Evolutionary conservation across 1,140 invertebrate genomes (phyloP).

Genomic region (Drosophila parabipectinata): DNA sequence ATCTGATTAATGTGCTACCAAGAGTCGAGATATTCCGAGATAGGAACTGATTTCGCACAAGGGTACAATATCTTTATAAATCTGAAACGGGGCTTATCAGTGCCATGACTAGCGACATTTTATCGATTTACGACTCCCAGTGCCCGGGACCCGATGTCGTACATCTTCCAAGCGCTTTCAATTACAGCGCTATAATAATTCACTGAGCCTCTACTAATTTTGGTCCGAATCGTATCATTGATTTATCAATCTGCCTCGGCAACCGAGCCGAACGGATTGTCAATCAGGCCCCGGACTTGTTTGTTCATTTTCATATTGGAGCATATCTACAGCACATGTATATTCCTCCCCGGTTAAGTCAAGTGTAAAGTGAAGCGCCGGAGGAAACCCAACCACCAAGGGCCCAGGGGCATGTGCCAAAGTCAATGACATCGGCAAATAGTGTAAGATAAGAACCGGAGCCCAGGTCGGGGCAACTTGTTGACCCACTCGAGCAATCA

Average conservation of each 20-base stretch:
- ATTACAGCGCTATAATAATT: slow-evolving; percentile 27
- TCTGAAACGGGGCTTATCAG: slow-evolving; percentile 24
- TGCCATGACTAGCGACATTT: slow-evolving; percentile 4
- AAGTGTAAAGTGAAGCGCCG: slow-evolving; percentile 20
- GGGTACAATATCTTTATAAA: slow-evolving; percentile 8
- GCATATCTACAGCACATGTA: neutral
- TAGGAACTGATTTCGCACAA: slow-evolving; percentile 2
- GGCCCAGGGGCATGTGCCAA: slow-evolving; percentile 19
- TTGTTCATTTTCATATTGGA: slow-evolving; percentile 9
- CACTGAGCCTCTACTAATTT: slow-evolving; percentile 16
- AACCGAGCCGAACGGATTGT: slow-evolving; percentile 1
- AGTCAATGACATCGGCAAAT: slow-evolving; percentile 39
- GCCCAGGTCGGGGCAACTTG: slow-evolving; percentile 22
- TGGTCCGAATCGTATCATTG: slow-evolving; percentile 37
- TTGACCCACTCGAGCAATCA: slow-evolving; percentile 42
- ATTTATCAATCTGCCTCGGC: slow-evolving; percentile 31
- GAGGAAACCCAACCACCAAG: neutral
- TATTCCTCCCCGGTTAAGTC: slow-evolving; percentile 15
- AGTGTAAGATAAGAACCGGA: slow-evolving; percentile 37
- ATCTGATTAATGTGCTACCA: neutral
- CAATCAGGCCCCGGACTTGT: neutral
- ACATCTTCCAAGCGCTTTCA: slow-evolving; percentile 26
- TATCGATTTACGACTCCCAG: slow-evolving; percentile 20
- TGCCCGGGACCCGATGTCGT: slow-evolving; percentile 9
- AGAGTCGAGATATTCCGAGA: slow-evolving; percentile 5